Conservation (phyloP, 2,888 invertebrate species). For the Kryphioiulus occultus region DNA sequence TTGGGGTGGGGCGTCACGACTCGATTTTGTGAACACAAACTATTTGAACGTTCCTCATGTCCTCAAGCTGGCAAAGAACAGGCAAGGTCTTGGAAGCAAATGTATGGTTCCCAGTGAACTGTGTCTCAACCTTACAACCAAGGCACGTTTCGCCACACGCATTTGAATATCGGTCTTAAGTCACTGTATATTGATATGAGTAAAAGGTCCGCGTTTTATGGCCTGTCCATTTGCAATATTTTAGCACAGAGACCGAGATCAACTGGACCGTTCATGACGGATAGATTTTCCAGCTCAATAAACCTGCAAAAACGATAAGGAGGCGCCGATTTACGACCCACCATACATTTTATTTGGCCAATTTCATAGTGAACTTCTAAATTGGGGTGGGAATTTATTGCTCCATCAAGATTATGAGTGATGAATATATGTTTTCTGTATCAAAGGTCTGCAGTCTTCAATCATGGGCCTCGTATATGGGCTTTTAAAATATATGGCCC, state of each 20-base stretch:
- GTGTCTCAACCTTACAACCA: too few relatives aligned
- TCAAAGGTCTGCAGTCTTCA: background rate
- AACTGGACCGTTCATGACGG: background rate
- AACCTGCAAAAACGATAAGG: constrained; percentile 3
- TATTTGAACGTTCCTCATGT: too few relatives aligned
- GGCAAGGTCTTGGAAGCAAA: too few relatives aligned
- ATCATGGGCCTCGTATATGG: background rate
- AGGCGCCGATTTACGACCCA: constrained; percentile 12
- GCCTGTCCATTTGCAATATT: background rate
- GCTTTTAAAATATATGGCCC: constrained; percentile 21
- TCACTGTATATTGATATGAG: background rate
- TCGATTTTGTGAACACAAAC: too few relatives aligned
- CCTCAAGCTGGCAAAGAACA: too few relatives aligned
- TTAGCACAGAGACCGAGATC: background rate
- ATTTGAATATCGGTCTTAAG: background rate
- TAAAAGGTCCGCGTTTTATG: background rate
- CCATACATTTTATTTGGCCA: constrained; percentile 6
- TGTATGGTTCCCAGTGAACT: too few relatives aligned
- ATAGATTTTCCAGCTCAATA: background rate
- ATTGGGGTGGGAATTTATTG: constrained; percentile 28
- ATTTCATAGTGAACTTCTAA: constrained; percentile 17
- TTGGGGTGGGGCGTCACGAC: too few relatives aligned
- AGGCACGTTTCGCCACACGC: too few relatives aligned
- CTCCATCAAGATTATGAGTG: constrained; percentile 30
- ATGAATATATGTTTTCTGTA: constrained; percentile 33